Conservation (phyloP, 2,888 invertebrate genomes). For the Cylindroiulus punctatus region DNA sequence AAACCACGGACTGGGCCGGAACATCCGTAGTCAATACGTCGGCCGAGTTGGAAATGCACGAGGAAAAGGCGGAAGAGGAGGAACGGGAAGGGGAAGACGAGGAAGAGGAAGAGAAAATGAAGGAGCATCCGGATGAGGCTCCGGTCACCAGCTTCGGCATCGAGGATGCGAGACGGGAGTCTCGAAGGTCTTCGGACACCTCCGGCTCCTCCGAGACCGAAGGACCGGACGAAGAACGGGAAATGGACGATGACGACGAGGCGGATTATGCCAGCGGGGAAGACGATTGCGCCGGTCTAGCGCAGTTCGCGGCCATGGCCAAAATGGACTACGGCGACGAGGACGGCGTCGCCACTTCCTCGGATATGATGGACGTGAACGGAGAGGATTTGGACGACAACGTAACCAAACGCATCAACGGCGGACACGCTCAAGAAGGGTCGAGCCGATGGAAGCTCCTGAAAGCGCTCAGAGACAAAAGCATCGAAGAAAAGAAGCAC, state of each 20-base stretch:
- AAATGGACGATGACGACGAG: slow-evolving; percentile 67
- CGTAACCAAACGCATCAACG: neutral
- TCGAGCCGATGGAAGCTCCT: slow-evolving; percentile 78
- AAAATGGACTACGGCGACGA: slow-evolving; percentile 53
- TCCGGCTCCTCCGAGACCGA: slow-evolving; percentile 74
- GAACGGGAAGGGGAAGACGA: neutral
- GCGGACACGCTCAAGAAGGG: neutral
- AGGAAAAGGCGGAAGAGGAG: slow-evolving; percentile 48
- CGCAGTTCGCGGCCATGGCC: neutral
- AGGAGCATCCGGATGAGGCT: slow-evolving; percentile 57
- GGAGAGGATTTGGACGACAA: neutral
- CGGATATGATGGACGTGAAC: neutral
- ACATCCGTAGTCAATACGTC: slow-evolving; percentile 12
- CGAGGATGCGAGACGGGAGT: neutral
- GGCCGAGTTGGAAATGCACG: slow-evolving; percentile 46
- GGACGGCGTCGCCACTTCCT: neutral
- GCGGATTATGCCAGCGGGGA: slow-evolving; percentile 53
- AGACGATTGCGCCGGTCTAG: slow-evolving; percentile 52
- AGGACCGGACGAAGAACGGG: slow-evolving; percentile 72
- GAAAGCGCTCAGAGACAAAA: slow-evolving; percentile 87
- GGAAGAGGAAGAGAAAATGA: slow-evolving; percentile 54
- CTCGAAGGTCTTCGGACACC: neutral
- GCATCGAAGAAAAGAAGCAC: slow-evolving; percentile 79
- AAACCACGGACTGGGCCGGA: slow-evolving; percentile 52
- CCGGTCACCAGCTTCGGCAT: neutral